Conservation (phyloP, 2,797 vertebrate genomes). For the Zenarchopterus dispar region DNA sequence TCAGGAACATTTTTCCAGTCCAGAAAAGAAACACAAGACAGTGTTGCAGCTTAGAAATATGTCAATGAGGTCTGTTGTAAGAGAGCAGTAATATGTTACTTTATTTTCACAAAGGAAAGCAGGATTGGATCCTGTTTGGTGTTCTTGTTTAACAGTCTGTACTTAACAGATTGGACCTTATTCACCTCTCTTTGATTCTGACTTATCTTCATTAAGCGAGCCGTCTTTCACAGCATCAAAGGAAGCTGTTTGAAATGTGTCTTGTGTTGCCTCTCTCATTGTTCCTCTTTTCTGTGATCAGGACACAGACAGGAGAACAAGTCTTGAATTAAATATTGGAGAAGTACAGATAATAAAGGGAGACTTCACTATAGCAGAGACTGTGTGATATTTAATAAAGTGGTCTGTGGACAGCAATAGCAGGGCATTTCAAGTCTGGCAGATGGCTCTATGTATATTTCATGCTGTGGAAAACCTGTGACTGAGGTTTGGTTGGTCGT, state of each 20-base stretch:
- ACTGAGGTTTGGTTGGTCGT: constrained; percentile 77
- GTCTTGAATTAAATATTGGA: constrained; percentile 34
- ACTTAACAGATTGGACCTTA: constrained; percentile 36
- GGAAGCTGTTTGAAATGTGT: constrained; percentile 28
- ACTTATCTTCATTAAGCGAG: constrained; percentile 54
- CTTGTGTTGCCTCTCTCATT: constrained; percentile 43
- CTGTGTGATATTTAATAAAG: constrained; percentile 59
- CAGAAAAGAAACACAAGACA: constrained; percentile 12
- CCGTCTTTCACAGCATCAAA: constrained; percentile 49
- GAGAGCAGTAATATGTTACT: constrained; percentile 12
- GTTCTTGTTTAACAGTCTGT: constrained; percentile 18
- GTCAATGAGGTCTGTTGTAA: constrained; percentile 9
- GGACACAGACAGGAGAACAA: constrained; percentile 36
- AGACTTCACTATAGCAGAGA: constrained; percentile 50
- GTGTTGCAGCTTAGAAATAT: constrained; percentile 10
- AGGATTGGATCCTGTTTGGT: constrained; percentile 37
- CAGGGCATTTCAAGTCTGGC: constrained; percentile 67
- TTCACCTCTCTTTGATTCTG: constrained; percentile 50
- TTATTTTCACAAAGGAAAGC: constrained; percentile 8
- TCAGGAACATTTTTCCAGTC: constrained; percentile 16
- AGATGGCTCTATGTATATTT: constrained; percentile 78
- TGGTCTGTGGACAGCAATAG: constrained; percentile 59
- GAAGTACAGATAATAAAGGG: constrained; percentile 45
- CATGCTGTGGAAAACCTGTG: constrained; percentile 76
- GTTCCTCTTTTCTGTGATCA: constrained; percentile 51